phyloP scores from a whole-genome alignment of 2,113 vertebrate genomes.

The Tympanuchus pallidicinctus region DNA sequence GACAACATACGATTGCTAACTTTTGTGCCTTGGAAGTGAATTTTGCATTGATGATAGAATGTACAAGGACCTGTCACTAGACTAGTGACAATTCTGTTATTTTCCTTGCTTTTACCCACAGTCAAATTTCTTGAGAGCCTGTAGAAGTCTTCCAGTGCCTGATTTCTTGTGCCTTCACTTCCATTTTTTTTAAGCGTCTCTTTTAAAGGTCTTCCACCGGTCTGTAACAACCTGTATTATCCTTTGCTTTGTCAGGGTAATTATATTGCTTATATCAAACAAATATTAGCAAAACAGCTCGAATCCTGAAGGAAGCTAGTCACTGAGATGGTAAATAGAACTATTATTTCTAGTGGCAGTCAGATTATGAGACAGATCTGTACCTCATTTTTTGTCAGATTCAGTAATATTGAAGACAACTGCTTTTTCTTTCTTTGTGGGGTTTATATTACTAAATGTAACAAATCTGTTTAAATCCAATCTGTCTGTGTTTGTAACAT shows the following conservation, averaged over 20 bases:
- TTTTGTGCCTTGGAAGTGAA: background rate
- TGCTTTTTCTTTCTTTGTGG: background rate
- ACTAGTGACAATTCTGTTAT: background rate
- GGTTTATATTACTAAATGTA: background rate
- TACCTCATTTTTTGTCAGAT: background rate
- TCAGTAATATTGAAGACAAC: background rate
- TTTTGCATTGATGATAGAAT: background rate
- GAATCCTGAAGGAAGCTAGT: background rate
- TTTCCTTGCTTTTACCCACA: background rate
- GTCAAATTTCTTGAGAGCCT: background rate
- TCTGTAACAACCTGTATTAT: background rate
- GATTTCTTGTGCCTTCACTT: background rate
- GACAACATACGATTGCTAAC: background rate
- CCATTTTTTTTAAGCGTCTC: no score
- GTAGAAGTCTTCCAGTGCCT: no score
- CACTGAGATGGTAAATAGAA: background rate
- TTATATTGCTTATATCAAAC: background rate
- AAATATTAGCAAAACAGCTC: background rate
- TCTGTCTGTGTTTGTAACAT: background rate
- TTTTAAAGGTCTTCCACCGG: no score
- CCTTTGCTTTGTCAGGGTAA: background rate
- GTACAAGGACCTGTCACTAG: background rate
- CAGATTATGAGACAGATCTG: background rate
- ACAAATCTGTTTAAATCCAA: background rate
- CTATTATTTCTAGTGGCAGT: background rate